These are phyloP conservation scores for Rhizoglyphus robini DNA, from an alignment of 1,140 invertebrate species.

Conservation along the genomic window DNA sequence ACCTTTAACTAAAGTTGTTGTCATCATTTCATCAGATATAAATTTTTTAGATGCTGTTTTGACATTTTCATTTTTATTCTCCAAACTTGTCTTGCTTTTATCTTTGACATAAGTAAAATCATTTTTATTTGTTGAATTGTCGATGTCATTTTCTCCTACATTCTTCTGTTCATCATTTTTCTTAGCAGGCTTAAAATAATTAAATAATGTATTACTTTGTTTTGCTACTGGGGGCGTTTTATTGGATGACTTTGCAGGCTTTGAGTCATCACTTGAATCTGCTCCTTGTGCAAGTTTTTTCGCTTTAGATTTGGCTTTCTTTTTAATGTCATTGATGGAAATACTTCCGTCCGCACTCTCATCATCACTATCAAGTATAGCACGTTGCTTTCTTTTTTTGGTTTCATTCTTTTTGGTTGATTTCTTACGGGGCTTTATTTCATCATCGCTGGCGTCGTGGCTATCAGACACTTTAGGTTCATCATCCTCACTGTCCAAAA, in stretches of 20 bases:
- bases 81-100: neutral
- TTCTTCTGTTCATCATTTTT: neutral
- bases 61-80: neutral
- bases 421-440: neutral
- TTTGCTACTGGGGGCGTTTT: neutral
- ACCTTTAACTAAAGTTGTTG: neutral
- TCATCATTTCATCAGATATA: neutral
- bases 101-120: neutral
- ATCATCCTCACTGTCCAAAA: neutral
- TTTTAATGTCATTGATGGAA: constrained; percentile 10
- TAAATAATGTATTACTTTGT: neutral
- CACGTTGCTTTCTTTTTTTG: neutral
- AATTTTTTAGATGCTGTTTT: neutral
- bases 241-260: neutral
- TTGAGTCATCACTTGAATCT: too few relatives aligned
- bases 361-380: neutral
- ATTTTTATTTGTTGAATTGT: neutral
- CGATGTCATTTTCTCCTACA: too few relatives aligned
- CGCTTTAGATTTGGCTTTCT: neutral
- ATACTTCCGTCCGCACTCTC: neutral
- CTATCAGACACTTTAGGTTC: neutral
- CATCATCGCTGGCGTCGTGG: neutral
- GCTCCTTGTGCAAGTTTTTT: neutral
- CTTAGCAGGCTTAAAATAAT: neutral
- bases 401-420: neutral